phyloP scores from a whole-genome alignment of 2,113 vertebrate species.

The Hepsetus odoe region DNA sequence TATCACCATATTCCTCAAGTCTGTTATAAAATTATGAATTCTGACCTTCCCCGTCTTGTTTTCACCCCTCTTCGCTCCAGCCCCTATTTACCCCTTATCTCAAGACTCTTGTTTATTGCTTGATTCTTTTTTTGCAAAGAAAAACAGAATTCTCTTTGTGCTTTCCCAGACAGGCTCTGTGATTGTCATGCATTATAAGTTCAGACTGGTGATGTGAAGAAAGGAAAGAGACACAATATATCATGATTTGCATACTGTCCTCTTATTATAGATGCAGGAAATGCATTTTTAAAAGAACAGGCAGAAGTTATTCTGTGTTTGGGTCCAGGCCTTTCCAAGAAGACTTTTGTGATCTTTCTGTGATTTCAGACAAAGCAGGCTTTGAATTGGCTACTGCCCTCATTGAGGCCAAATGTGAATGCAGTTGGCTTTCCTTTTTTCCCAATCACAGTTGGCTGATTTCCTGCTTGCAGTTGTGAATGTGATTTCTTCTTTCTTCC shows the following conservation, averaged over 20 bases:
- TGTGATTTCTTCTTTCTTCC: not conserved
- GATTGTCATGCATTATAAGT: no score
- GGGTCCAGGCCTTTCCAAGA: not conserved
- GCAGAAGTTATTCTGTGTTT: not conserved
- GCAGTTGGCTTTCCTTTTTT: not conserved
- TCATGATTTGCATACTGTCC: not conserved
- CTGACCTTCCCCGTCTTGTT: no score
- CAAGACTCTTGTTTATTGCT: no score
- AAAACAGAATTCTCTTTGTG: no score
- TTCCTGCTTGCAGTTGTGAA: not conserved
- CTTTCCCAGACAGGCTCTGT: no score
- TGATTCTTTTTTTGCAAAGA: no score
- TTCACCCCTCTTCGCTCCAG: no score
- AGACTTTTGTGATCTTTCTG: not conserved
- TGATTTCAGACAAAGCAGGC: conserved; percentile 1
- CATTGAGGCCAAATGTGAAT: not conserved
- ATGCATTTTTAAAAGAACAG: no score
- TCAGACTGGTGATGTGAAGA: no score
- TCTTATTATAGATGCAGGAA: not conserved
- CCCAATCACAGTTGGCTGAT: not conserved
- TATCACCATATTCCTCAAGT: no score
- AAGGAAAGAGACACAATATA: not conserved
- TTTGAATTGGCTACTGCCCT: not conserved
- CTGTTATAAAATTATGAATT: no score
- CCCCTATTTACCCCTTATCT: no score